phyloP scores from a whole-genome alignment of 2,113 vertebrate genomes.

The Muscicapa adusta region DNA sequence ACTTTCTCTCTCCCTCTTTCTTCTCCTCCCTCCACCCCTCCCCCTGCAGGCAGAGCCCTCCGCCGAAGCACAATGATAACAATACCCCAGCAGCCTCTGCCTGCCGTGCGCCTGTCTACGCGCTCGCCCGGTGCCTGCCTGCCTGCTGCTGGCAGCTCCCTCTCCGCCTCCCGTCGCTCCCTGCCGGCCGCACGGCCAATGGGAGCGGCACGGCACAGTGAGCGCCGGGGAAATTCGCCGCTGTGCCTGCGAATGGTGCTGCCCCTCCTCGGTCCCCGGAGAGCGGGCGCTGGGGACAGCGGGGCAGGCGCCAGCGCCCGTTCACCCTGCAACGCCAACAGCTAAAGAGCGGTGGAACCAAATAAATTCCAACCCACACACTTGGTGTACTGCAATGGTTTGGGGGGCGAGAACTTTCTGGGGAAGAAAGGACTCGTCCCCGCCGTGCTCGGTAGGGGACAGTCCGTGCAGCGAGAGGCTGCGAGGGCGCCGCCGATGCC shows the following conservation, averaged over 20 bases:
- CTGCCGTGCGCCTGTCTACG: background rate
- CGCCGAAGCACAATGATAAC: constrained; percentile 45
- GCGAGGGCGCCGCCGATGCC: background rate
- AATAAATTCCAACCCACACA: background rate
- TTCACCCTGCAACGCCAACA: background rate
- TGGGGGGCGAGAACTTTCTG: constrained; percentile 19
- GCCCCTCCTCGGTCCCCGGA: background rate
- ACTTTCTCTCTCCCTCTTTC: constrained; percentile 39
- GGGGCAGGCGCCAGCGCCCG: background rate
- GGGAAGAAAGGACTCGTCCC: background rate
- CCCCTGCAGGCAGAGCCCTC: constrained; percentile 41
- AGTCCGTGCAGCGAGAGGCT: background rate
- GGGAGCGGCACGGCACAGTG: background rate
- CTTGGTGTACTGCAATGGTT: background rate
- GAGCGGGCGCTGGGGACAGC: background rate
- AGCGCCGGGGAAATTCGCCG: background rate
- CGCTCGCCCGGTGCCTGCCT: constrained; percentile 9
- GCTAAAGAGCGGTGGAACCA: background rate
- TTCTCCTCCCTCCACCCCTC: constrained; percentile 43
- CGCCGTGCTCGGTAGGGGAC: background rate
- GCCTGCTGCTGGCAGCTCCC: constrained; percentile 32
- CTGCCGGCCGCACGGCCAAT: constrained; percentile 68
- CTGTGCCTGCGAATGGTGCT: background rate
- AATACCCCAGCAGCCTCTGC: constrained; percentile 43
- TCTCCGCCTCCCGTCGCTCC: constrained; percentile 46